Percentiles rank a stretch among this genome's conserved stretches.
Evolutionary conservation across 2,797 vertebrate genomes (phyloP).

Genomic region (Myiothlypis chrysogaster): DNA sequence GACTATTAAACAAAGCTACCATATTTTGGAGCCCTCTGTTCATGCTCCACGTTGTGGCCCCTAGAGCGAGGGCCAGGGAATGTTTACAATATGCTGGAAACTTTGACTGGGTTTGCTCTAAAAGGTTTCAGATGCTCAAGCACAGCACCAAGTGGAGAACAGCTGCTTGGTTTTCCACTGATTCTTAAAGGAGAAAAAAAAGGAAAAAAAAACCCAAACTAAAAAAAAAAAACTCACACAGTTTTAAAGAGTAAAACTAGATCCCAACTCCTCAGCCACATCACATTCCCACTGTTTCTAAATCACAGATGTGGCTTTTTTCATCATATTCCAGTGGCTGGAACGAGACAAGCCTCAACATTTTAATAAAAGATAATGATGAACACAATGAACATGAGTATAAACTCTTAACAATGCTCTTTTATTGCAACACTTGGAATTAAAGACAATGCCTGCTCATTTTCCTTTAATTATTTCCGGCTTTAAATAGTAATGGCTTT

Average conservation of each 20-base stretch:
- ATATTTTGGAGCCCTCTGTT: constrained; percentile 41
- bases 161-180: constrained; percentile 61
- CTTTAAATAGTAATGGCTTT: constrained; percentile 58
- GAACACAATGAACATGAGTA: background rate
- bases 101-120: constrained; percentile 64
- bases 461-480: constrained; percentile 51
- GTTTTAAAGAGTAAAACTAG: background rate
- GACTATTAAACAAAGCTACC: constrained; percentile 61
- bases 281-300: background rate
- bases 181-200: background rate
- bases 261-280: constrained; percentile 8
- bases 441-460: constrained; percentile 50
- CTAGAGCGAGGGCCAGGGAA: constrained; percentile 62
- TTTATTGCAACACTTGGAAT: constrained; percentile 46
- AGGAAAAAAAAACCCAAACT: background rate
- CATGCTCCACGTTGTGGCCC: constrained; percentile 44
- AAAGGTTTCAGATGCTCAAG: constrained; percentile 78
- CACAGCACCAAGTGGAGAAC: constrained; percentile 62
- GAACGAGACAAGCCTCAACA: background rate
- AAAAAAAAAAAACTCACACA: background rate
- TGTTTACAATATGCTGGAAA: constrained; percentile 73
- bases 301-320: constrained; percentile 9
- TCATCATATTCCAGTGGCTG: background rate
- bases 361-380: background rate
- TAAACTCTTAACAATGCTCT: background rate